Evolutionary conservation across 2,797 vertebrate genomes (phyloP), one percentile per base, ranked within the genome.

Genomic region (Poecilia picta): DNA sequence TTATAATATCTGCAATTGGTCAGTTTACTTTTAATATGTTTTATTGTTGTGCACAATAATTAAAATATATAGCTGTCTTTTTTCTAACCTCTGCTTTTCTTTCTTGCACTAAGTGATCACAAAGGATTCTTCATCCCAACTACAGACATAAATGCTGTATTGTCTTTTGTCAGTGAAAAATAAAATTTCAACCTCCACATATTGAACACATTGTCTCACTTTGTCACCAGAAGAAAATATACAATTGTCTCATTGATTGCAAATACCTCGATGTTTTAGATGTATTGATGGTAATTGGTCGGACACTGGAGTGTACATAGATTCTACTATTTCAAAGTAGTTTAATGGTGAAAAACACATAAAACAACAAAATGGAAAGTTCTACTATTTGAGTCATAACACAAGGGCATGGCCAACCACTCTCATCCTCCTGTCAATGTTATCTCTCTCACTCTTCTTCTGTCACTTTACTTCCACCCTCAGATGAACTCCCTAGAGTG

Each of bases 401-500:
- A 23, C 51, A 64, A 75, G 66, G 64, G 15, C n/a, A 51, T 20
- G 25, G 0, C 70, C n/a, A 82, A 53, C 51, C 13, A 53, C 15
- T 75, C 18, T 55, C 46, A 46, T 43, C 31, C 33, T 57, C 57
- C 18, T 62, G 46, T 68, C 75, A 16, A 72, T 15, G 41, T 68
- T 51, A 49, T 33, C 33, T 39, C 13, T 76, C 41, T 41, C 25
- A 73, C 55, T 41, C 55, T 73, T 55, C 49, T 68, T 49, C 71
- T 68, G n/a, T 79, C 66, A 66, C 46, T 73, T 25, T 18, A 53
- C 36, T 55, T 49, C 18, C 53, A 75, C 59, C 64, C 53, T 59
- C 28, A 28, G 18, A 55, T n/a, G 36, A n/a, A 47, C 33, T 79
- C 11, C 28, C 49, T 73, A 10, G 6, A 31, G 62, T 47, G n/a